Evolutionary conservation across 2,797 vertebrate species (phyloP).

Genomic region (Syngnathus acus): DNA sequence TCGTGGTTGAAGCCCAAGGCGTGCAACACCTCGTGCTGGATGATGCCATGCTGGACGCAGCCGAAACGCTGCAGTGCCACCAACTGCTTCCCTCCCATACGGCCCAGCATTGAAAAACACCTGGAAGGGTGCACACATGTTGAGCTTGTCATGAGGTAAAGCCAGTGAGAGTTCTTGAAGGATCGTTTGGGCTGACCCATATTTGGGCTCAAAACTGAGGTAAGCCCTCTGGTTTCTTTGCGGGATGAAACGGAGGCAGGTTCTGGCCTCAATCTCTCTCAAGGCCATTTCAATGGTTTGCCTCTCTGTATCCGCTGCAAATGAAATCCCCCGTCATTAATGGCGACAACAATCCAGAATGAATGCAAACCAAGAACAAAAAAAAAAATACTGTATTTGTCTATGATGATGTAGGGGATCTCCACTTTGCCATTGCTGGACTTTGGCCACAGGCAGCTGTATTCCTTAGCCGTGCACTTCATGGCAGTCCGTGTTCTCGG

Average conservation of each 20-base stretch:
- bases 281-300: slow-evolving; percentile 8
- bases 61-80: slow-evolving; percentile 64
- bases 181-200: slow-evolving; percentile 41
- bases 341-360: not conserved
- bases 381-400: slow-evolving; percentile 34
- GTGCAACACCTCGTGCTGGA: slow-evolving; percentile 72
- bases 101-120: slow-evolving; percentile 66
- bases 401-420: slow-evolving; percentile 26
- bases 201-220: slow-evolving; percentile 36
- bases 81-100: slow-evolving; percentile 56
- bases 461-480: not conserved
- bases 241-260: slow-evolving; percentile 52
- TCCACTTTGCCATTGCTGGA: slow-evolving; percentile 21
- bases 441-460: slow-evolving; percentile 48
- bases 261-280: slow-evolving; percentile 22
- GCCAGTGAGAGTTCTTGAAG: no score
- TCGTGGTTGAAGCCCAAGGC: slow-evolving; percentile 74
- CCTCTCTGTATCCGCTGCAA: slow-evolving; percentile 15
- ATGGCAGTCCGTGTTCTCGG: slow-evolving; percentile 38
- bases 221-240: not conserved
- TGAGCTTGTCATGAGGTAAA: no score
- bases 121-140: slow-evolving; percentile 36
- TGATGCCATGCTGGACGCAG: slow-evolving; percentile 57
- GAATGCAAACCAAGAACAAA: not conserved
- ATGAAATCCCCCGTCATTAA: not conserved